Evolutionary conservation across 2,888 invertebrate species (phyloP).

Genomic region (Gari tellinella): DNA sequence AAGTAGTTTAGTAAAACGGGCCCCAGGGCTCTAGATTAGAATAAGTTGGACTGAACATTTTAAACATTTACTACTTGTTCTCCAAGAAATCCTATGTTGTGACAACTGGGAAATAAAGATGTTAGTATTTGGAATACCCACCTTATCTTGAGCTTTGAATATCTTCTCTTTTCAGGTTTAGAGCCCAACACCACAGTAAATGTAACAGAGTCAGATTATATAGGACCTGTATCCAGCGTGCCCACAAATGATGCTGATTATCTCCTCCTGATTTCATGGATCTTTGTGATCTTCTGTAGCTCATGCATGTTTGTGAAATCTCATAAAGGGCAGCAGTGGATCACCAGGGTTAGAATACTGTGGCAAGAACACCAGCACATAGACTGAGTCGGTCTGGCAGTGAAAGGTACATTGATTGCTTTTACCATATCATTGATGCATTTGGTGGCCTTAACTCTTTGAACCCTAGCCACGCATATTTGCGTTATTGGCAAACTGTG

Average conservation of each 20-base stretch:
- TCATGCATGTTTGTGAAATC: constrained; percentile 74
- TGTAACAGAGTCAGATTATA: constrained; percentile 75
- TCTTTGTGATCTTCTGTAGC: constrained; percentile 88
- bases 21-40: no score
- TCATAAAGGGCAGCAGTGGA: constrained; percentile 74
- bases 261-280: constrained; percentile 93
- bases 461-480: no score
- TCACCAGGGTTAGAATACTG: constrained; percentile 71
- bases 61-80: no score
- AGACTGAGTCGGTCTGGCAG: constrained; percentile 60
- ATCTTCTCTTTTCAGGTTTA: constrained; percentile 72
- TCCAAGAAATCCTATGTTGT: background rate
- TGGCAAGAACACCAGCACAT: constrained; percentile 82
- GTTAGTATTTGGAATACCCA: no score
- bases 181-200: constrained; percentile 71
- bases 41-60: no score
- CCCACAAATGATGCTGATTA: constrained; percentile 92
- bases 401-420: no score
- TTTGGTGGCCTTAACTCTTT: no score
- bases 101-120: background rate
- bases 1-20: no score
- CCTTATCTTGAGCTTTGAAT: constrained; percentile 1
- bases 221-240: constrained; percentile 92
- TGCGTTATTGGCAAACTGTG: no score
- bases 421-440: no score